Percentiles rank a stretch among this genome's conserved stretches.
Evolutionary conservation across 2,797 vertebrate species (phyloP).

Genomic region (Crocidura indochinensis): DNA sequence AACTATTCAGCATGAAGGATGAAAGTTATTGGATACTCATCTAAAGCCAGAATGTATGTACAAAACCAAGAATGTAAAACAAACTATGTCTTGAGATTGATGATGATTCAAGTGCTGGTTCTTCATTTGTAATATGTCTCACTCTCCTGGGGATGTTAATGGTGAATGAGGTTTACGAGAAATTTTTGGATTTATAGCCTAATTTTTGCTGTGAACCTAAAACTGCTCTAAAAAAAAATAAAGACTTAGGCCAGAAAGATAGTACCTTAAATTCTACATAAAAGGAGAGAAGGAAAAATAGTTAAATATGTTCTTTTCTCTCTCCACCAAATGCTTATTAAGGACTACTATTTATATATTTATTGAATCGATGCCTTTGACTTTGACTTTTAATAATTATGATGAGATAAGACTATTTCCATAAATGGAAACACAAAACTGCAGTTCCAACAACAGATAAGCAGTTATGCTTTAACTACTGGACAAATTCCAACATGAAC

Average conservation of each 20-base stretch:
- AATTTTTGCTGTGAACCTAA: background rate
- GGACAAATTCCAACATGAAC: background rate
- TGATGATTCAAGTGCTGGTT: background rate
- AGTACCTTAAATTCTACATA: too few species aligned
- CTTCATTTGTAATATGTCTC: accelerated
- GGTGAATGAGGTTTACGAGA: accelerated
- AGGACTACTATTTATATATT: constrained; percentile 23
- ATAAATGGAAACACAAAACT: constrained; percentile 1
- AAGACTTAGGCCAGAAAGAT: too few species aligned
- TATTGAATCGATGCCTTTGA: background rate
- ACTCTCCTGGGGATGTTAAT: accelerated
- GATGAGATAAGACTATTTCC: constrained; percentile 60
- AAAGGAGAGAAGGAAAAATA: background rate
- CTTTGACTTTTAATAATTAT: constrained; percentile 37
- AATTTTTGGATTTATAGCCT: background rate
- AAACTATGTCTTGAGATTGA: background rate
- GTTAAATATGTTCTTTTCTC: background rate
- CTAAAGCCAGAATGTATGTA: background rate
- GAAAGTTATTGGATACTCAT: accelerated
- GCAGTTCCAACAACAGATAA: constrained; percentile 37
- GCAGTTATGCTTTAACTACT: background rate
- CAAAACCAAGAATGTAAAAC: accelerated
- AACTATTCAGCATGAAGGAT: background rate
- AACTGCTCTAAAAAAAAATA: background rate
- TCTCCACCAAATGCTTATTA: constrained; percentile 1